These are phyloP conservation scores for Myrmophylax atrothorax DNA, from an alignment of 2,113 vertebrate genomes.

Conservation along the genomic window DNA sequence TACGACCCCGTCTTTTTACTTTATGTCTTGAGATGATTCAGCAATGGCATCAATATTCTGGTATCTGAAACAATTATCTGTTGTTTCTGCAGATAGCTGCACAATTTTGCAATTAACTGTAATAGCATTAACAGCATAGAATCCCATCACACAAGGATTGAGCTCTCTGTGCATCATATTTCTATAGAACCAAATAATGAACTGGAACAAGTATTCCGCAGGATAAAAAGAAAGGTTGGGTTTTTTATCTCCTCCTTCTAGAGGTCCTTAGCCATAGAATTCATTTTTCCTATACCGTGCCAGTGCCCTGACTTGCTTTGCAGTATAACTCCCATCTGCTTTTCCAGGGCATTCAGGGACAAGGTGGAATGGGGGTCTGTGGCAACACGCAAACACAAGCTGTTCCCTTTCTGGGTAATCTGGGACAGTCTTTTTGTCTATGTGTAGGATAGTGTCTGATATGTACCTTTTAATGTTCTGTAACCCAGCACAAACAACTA, in stretches of 20 bases:
- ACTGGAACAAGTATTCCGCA: not conserved
- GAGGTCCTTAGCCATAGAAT: not conserved
- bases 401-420: constrained; percentile 47
- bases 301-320: constrained; percentile 26
- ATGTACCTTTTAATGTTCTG: constrained; percentile 25
- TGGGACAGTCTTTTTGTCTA: constrained; percentile 18
- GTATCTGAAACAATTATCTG: not conserved
- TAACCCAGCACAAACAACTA: constrained; percentile 25
- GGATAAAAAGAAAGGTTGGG: not conserved
- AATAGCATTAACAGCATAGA: not conserved
- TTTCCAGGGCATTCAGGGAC: constrained; percentile 54
- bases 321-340: constrained; percentile 49
- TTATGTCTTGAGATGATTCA: not conserved
- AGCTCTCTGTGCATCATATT: not conserved
- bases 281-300: not conserved
- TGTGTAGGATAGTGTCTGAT: constrained; percentile 26
- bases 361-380: constrained; percentile 44
- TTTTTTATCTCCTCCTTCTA: not conserved
- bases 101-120: not conserved
- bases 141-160: not conserved
- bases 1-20: not conserved
- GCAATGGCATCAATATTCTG: not conserved
- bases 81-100: not conserved
- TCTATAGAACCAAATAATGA: not conserved
- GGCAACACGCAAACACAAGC: constrained; percentile 44